Conservation (phyloP, 2,113 vertebrate species). For the Muscicapa adusta region DNA sequence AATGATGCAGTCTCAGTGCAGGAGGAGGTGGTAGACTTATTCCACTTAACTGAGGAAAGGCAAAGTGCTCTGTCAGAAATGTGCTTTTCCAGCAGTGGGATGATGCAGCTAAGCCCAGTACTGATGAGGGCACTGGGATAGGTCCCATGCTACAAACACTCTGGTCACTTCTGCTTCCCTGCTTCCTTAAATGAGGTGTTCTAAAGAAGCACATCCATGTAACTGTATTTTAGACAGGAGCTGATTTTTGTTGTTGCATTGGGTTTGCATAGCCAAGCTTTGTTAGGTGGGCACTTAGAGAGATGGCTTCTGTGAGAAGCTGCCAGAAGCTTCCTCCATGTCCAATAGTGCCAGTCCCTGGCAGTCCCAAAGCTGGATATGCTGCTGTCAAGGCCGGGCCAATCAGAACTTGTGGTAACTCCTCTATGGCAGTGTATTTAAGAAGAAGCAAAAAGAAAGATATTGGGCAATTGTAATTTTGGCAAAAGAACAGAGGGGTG, state of each 20-base stretch:
- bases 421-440: not conserved
- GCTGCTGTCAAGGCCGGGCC: no score
- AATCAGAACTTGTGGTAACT: not conserved
- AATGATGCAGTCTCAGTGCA: not conserved
- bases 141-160: not conserved
- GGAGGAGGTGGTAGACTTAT: not conserved
- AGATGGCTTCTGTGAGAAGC: not conserved
- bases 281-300: fast-evolving
- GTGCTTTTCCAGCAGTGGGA: not conserved
- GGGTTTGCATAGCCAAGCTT: not conserved
- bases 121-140: not conserved
- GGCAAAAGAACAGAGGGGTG: fast-evolving
- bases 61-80: not conserved
- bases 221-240: not conserved
- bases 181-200: not conserved
- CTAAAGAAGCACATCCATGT: not conserved
- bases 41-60: not conserved
- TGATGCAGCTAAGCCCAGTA: not conserved
- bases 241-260: not conserved
- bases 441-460: not conserved
- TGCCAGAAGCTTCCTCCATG: not conserved
- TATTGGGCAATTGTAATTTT: not conserved
- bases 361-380: fast-evolving
- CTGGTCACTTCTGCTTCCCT: not conserved
- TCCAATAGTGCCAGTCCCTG: not conserved